These are phyloP conservation scores for Triplophysa yarkandensis DNA, from an alignment of 2,797 vertebrate genomes.

Conservation along the genomic window DNA sequence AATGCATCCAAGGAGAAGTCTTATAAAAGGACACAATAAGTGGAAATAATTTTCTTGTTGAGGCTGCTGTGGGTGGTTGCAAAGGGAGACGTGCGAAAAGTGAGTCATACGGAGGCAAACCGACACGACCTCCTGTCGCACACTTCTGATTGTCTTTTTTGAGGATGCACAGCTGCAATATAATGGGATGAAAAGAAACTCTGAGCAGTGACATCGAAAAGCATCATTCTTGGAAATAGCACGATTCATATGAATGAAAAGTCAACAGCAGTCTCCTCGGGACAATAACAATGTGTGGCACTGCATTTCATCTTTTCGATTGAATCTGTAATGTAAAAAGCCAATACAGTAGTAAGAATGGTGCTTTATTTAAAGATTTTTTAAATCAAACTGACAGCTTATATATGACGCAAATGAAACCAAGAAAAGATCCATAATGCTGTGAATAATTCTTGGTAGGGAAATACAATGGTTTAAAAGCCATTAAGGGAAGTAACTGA, in stretches of 20 bases:
- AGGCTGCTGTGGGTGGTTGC: slow-evolving; percentile 12
- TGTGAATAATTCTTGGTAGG: neutral
- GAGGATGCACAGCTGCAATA: neutral
- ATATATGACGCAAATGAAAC: neutral
- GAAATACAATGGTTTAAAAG: neutral
- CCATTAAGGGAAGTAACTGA: neutral
- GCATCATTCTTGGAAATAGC: neutral
- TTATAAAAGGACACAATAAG: slow-evolving; percentile 36
- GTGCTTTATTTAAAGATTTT: neutral
- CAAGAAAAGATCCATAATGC: neutral
- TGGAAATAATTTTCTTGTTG: slow-evolving; percentile 44
- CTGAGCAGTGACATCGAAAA: neutral
- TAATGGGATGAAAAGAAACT: neutral
- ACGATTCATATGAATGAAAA: slow-evolving; percentile 20
- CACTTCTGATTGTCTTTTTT: neutral
- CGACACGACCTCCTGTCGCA: neutral
- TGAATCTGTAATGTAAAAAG: neutral
- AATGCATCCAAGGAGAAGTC: slow-evolving; percentile 31
- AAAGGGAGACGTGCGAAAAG: slow-evolving; percentile 19
- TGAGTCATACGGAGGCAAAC: neutral
- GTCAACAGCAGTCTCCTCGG: neutral
- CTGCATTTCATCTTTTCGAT: slow-evolving; percentile 8
- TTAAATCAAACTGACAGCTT: neutral
- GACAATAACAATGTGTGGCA: slow-evolving; percentile 4
- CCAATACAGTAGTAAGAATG: neutral